Evolutionary conservation across 2,797 vertebrate species (phyloP), one percentile per base, ranked within the genome.

Genomic region (Mustela erminea): DNA sequence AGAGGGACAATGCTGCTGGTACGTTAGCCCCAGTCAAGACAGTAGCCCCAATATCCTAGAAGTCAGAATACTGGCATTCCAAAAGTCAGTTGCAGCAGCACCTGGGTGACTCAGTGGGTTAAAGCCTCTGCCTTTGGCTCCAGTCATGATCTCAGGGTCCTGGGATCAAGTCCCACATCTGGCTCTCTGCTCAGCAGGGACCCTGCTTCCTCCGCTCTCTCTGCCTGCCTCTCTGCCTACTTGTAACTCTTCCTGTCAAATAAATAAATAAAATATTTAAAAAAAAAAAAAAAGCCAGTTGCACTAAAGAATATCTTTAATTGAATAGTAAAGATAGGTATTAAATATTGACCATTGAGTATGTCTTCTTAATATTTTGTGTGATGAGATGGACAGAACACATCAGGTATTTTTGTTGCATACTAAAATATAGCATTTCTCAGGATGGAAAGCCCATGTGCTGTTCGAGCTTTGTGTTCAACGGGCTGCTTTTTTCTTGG

Each of bases 271-370:
- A 54, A 54, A 54, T 54, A 17, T 17, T 52, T 9, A 1, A 9
- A 46, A 49, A 49, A 3, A 17, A 52, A 52, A 52, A 52, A 54
- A 18, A 89, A 70, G 17, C 2, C 41, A 87, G 14, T 17, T 75
- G 52, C 49, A 35, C 14, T 64, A 86, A 87, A 70, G 27, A 90
- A 80, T 60, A 60, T 1, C 23, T 87, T 80, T 90, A 54, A 87
- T 3, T 35, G 5, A 77, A 32, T 43, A n/a, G 23, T 46, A 85
- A 92, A 91, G 75, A 10, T 14, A 18, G 52, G 21, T 49, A 46
- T 10, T 18, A 92, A 81, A 62, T 60, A 56, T 7, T 77, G 35
- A 54, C 18, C 25, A 74, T 43, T 81, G 56, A 77, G 21, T 15
- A 32, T 21, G n/a, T 20, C 43, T 82, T 93, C 70, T 77, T 43